phyloP scores from a whole-genome alignment of 2,888 invertebrate genomes.

The Loripinus fragilis region DNA sequence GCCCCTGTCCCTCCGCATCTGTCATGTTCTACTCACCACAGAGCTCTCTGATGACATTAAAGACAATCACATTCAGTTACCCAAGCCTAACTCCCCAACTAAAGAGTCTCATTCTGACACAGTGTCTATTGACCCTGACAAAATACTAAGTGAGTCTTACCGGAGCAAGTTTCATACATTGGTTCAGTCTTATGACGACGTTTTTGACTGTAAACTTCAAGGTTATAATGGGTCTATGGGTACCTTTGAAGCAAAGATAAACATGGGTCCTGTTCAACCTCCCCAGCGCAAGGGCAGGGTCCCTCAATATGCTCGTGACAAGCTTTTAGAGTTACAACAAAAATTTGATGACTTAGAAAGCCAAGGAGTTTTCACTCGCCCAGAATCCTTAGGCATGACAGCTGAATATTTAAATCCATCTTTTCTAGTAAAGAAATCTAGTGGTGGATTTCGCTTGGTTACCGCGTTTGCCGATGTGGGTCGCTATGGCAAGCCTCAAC shows the following conservation, averaged over 20 bases:
- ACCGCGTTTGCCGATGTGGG: constrained; percentile 49
- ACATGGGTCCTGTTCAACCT: constrained; percentile 64
- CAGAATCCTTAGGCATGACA: too few species aligned
- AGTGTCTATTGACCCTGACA: constrained; percentile 46
- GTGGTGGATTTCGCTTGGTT: constrained; percentile 34
- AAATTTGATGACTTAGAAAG: too few species aligned
- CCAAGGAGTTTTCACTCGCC: too few species aligned
- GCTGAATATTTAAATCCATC: too few species aligned
- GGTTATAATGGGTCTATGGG: constrained; percentile 60
- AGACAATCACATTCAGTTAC: background rate
- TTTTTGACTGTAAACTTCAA: constrained; percentile 48
- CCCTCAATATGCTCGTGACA: constrained; percentile 60
- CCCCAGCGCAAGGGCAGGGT: constrained; percentile 64
- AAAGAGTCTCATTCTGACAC: constrained; percentile 6
- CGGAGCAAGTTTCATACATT: constrained; percentile 29
- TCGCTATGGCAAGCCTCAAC: too few species aligned
- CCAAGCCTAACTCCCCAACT: background rate
- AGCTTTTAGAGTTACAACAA: constrained; percentile 49
- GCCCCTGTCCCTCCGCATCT: constrained; percentile 37
- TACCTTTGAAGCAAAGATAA: constrained; percentile 51
- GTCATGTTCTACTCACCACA: constrained; percentile 23
- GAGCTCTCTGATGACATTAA: background rate
- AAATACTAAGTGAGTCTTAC: constrained; percentile 18
- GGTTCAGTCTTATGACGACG: constrained; percentile 32
- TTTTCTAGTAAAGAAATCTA: too few species aligned